Conservation (phyloP, 2,888 invertebrate genomes). For the Diploptera punctata region DNA sequence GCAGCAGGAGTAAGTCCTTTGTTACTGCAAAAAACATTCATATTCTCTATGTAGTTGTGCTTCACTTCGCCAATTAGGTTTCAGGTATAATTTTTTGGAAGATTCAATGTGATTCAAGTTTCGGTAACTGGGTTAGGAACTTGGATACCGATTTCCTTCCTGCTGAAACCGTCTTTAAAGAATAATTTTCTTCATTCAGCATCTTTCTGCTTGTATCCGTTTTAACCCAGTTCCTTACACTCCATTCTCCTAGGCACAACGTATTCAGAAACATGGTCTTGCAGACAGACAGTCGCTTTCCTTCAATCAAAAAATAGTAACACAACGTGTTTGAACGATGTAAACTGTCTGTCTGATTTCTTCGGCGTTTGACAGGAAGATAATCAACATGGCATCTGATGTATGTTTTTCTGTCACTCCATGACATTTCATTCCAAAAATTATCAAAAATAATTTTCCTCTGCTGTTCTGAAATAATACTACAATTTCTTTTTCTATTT, state of each 20-base stretch:
- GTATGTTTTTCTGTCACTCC: not conserved
- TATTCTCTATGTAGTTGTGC: too few species aligned
- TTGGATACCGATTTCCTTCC: too few species aligned
- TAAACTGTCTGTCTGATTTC: not conserved
- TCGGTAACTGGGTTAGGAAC: too few species aligned
- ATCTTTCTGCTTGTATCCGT: not conserved
- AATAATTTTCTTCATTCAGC: not conserved
- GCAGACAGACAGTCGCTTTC: not conserved
- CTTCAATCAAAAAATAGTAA: not conserved
- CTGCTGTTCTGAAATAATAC: not conserved
- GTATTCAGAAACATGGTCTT: not conserved
- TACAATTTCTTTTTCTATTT: not conserved
- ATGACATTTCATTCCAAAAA: slow-evolving; percentile 13
- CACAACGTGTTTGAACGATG: not conserved
- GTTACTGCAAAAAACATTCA: too few species aligned
- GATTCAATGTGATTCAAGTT: too few species aligned
- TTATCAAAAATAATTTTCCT: not conserved
- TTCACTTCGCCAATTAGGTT: too few species aligned
- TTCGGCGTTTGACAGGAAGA: not conserved
- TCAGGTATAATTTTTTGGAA: too few species aligned
- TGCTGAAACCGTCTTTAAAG: not conserved
- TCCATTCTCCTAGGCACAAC: not conserved
- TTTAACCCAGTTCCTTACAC: not conserved
- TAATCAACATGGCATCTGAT: not conserved
- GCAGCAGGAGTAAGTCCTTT: too few species aligned